Conservation (phyloP, 1,140 invertebrate genomes). For the Copidosoma floridanum region DNA sequence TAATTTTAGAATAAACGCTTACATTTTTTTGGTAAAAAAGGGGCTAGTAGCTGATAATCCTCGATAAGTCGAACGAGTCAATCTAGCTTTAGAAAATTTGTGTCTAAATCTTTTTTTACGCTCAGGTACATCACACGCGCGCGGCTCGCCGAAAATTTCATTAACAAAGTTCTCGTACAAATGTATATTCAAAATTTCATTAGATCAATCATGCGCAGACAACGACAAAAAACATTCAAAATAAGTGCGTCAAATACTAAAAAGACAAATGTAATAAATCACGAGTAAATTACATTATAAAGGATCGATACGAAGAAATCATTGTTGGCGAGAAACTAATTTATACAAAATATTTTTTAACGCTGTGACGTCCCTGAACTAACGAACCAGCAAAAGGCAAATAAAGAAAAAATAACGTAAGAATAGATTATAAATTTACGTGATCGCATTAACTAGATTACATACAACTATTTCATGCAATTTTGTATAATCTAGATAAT, state of each 20-base stretch:
- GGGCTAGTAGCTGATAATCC: neutral
- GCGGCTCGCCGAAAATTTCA: slow-evolving; percentile 1
- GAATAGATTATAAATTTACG: no score
- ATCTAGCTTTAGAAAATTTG: neutral
- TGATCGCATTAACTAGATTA: neutral
- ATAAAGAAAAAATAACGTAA: neutral
- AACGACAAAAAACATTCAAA: slow-evolving; percentile 10
- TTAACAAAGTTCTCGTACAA: neutral
- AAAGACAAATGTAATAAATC: neutral
- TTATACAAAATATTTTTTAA: slow-evolving; percentile 5
- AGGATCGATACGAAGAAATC: neutral
- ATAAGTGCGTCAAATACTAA: neutral
- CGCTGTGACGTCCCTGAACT: neutral
- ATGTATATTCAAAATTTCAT: slow-evolving; percentile 7
- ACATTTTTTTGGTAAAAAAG: slow-evolving; percentile 6
- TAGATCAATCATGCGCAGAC: neutral
- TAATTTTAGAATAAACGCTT: slow-evolving; percentile 13
- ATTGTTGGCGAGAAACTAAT: neutral
- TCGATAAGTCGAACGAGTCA: neutral
- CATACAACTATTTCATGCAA: neutral
- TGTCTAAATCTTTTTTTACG: neutral
- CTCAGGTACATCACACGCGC: neutral
- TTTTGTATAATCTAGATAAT: slow-evolving; percentile 11
- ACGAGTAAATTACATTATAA: no score
- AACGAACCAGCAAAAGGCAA: slow-evolving; percentile 21